These are phyloP conservation scores for Pyrgus malvae DNA, from an alignment of 2,888 invertebrate genomes.

Conservation along the genomic window DNA sequence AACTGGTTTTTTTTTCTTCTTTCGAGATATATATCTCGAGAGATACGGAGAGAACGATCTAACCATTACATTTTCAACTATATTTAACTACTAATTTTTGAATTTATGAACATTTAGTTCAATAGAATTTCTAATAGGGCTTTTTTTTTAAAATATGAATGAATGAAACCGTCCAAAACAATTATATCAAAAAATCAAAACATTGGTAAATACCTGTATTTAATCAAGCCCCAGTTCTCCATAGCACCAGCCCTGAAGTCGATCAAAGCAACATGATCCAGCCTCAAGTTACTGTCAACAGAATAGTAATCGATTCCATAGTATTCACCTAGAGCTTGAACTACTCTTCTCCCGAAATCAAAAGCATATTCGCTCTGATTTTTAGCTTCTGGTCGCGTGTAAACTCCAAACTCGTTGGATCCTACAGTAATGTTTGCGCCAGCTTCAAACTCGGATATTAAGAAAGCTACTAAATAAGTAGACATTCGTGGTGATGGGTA, in stretches of 20 bases:
- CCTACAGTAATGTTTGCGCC: constrained; percentile 46
- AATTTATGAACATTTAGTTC: too few relatives aligned
- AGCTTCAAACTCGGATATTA: constrained; percentile 87
- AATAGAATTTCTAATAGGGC: too few relatives aligned
- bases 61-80: too few relatives aligned
- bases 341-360: constrained; percentile 79
- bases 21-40: too few relatives aligned
- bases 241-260: constrained; percentile 93
- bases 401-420: constrained; percentile 79
- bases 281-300: constrained; percentile 83
- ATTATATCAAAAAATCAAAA: background rate
- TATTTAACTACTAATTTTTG: too few relatives aligned
- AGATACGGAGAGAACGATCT: too few relatives aligned
- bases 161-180: background rate
- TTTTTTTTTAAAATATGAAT: too few relatives aligned
- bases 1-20: too few relatives aligned
- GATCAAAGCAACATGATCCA: constrained; percentile 92
- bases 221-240: constrained; percentile 96
- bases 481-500: constrained; percentile 86
- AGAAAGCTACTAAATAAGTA: constrained; percentile 92
- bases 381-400: constrained; percentile 86
- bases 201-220: too few relatives aligned
- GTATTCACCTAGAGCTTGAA: constrained; percentile 78
- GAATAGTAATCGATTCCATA: constrained; percentile 80
- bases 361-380: constrained; percentile 85